Percentiles rank a stretch among this genome's conserved stretches.
Evolutionary conservation across 2,888 invertebrate genomes (phyloP).

Genomic region (Mythimna loreyi): DNA sequence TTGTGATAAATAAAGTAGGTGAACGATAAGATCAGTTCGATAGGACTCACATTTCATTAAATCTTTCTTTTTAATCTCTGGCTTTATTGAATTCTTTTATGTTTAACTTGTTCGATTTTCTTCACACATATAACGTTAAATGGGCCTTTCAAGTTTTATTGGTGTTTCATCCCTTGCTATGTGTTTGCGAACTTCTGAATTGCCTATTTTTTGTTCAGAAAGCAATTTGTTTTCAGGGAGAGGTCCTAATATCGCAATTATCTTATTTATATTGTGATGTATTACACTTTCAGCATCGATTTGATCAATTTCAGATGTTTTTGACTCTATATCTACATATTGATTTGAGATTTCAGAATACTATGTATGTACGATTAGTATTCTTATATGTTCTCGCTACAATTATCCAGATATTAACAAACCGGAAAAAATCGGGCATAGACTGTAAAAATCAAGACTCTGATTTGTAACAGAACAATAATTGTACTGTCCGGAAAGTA

Average conservation of each 20-base stretch:
- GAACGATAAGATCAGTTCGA: slow-evolving; percentile 20
- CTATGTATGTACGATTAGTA: too few species aligned
- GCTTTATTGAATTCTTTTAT: slow-evolving; percentile 25
- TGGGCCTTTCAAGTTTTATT: slow-evolving; percentile 49
- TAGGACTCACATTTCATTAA: slow-evolving; percentile 42
- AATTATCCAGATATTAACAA: neutral
- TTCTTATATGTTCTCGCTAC: neutral
- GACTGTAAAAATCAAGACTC: neutral
- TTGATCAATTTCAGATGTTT: neutral
- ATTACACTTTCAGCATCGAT: slow-evolving; percentile 10
- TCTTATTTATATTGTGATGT: slow-evolving; percentile 15
- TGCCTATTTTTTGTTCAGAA: slow-evolving; percentile 41
- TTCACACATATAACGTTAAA: slow-evolving; percentile 29
- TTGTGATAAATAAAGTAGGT: slow-evolving; percentile 29
- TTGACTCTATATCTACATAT: too few species aligned
- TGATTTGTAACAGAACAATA: neutral
- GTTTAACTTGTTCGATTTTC: slow-evolving; percentile 33
- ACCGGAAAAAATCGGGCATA: too few species aligned
- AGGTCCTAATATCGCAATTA: slow-evolving; percentile 27
- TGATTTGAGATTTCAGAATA: neutral
- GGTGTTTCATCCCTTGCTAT: slow-evolving; percentile 44
- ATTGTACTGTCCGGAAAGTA: slow-evolving; percentile 15
- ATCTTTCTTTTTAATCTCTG: slow-evolving; percentile 17
- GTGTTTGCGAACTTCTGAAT: slow-evolving; percentile 41
- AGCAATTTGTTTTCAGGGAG: slow-evolving; percentile 38